phyloP scores from a whole-genome alignment of 2,888 invertebrate genomes.

The Amphipoea lucens region DNA sequence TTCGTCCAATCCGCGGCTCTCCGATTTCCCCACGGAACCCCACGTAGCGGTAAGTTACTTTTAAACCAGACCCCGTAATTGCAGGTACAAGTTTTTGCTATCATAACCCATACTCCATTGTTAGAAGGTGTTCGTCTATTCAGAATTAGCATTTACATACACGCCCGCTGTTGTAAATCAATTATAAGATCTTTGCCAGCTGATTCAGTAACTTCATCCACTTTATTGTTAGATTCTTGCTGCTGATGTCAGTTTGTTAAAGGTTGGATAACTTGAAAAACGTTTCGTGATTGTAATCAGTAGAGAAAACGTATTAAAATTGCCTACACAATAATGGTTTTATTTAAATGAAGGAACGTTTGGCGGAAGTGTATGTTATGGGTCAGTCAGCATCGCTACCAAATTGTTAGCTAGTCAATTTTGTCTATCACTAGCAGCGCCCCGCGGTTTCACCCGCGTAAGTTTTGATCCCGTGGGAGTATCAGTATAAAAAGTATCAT shows the following conservation, averaged over 20 bases:
- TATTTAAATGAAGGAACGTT: not conserved
- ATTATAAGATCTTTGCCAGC: constrained; percentile 22
- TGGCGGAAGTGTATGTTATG: not conserved
- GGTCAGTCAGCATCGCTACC: not conserved
- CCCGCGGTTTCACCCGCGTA: no score
- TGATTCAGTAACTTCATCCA: constrained; percentile 6
- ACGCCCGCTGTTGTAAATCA: constrained; percentile 46
- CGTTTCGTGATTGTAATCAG: not conserved
- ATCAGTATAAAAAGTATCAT: no score
- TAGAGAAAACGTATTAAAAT: not conserved
- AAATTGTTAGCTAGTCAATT: not conserved
- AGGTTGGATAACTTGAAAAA: not conserved
- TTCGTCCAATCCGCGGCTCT: not conserved
- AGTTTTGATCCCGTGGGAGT: no score
- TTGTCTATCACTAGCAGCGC: not conserved
- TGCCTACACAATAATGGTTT: not conserved
- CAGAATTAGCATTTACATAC: constrained; percentile 49
- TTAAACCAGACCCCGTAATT: constrained; percentile 49
- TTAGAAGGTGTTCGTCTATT: constrained; percentile 52
- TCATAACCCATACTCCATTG: constrained; percentile 55
- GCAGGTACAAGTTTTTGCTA: constrained; percentile 47
- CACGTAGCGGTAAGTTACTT: constrained; percentile 53
- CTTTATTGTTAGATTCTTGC: constrained; percentile 11
- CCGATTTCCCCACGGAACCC: constrained; percentile 29
- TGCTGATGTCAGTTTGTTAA: not conserved